Conservation (phyloP, 1,140 invertebrate genomes). For the Diachasmimorpha longicaudata region DNA sequence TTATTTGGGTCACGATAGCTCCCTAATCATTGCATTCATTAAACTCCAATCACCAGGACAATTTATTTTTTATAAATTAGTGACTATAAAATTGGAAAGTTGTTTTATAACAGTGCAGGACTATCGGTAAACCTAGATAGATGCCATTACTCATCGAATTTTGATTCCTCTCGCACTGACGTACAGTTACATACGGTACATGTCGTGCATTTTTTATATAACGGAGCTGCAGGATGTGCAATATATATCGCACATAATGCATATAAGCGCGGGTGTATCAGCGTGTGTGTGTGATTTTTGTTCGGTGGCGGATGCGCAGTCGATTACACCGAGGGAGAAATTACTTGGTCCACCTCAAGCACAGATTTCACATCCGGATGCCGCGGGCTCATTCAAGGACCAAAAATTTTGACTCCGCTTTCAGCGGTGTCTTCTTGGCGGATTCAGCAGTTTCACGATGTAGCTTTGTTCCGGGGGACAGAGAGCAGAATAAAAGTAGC, state of each 20-base stretch:
- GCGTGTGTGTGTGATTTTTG: background rate
- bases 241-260: constrained; percentile 11
- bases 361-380: constrained; percentile 14
- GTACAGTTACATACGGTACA: constrained; percentile 37
- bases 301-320: background rate
- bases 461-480: background rate
- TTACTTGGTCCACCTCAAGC: background rate
- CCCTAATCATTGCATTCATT: too few species aligned
- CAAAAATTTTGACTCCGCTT: background rate
- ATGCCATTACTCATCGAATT: background rate
- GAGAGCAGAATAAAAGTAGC: background rate
- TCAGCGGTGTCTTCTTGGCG: background rate
- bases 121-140: background rate
- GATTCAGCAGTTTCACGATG: background rate
- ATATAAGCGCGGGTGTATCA: background rate
- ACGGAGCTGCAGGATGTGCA: constrained; percentile 1
- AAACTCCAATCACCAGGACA: too few species aligned
- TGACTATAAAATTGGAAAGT: too few species aligned
- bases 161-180: constrained; percentile 4
- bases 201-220: constrained; percentile 25
- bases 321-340: background rate
- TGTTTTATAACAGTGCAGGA: too few species aligned
- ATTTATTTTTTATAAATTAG: too few species aligned
- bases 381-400: constrained; percentile 1
- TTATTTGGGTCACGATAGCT: too few species aligned